A percentile compares a stretch with the other conserved stretches of the same genome.
Conservation (phyloP, 2,888 invertebrate species). For the Idaea dimidiata region DNA sequence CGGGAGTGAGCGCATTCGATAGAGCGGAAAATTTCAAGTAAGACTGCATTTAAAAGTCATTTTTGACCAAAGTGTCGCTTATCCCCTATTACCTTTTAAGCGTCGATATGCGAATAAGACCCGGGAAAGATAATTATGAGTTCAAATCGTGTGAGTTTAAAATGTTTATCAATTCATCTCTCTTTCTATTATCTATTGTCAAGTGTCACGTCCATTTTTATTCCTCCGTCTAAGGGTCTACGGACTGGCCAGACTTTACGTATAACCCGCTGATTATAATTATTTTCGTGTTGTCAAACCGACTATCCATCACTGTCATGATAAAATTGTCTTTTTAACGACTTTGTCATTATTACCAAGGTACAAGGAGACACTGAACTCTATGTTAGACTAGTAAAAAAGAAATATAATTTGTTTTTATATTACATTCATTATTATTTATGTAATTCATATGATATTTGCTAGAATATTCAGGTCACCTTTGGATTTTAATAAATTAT, state of each 20-base stretch:
- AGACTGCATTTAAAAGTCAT: too few species aligned
- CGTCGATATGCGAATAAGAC: too few species aligned
- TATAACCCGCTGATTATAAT: neutral
- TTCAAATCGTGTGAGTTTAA: too few species aligned
- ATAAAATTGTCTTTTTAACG: neutral
- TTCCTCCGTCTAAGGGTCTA: neutral
- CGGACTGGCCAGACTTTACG: neutral
- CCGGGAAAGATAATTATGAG: too few species aligned
- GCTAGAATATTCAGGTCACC: too few species aligned
- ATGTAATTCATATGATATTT: too few species aligned
- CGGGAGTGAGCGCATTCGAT: too few species aligned
- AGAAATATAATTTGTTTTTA: neutral
- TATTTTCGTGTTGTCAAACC: neutral
- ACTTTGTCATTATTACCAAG: neutral
- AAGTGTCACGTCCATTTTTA: neutral
- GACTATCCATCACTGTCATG: slow-evolving; percentile 1
- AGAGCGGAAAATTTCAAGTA: too few species aligned
- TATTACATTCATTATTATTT: neutral
- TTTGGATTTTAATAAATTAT: too few species aligned
- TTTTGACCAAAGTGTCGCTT: too few species aligned
- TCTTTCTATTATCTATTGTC: neutral
- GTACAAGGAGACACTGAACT: neutral
- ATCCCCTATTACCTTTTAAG: too few species aligned
- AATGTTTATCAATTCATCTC: too few species aligned
- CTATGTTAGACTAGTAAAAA: neutral